These are phyloP conservation scores for Mya arenaria DNA, from an alignment of 1,140 invertebrate genomes.

Conservation along the genomic window DNA sequence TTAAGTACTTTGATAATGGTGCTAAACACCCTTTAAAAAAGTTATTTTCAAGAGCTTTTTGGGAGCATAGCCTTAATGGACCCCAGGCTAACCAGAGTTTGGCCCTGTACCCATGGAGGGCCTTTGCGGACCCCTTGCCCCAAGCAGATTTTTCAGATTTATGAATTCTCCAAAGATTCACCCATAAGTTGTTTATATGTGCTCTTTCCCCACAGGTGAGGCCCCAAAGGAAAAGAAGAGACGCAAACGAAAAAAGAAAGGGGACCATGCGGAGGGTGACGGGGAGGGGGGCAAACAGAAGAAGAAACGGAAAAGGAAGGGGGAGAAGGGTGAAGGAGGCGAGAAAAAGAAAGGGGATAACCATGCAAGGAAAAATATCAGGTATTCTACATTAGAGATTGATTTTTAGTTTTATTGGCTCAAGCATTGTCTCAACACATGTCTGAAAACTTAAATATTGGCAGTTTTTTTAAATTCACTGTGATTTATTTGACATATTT, in stretches of 20 bases:
- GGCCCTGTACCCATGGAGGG: too few relatives aligned
- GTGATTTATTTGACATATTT: neutral
- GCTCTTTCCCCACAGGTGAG: neutral
- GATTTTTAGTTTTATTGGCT: too few relatives aligned
- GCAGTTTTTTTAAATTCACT: neutral
- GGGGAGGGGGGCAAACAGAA: conserved; percentile 36
- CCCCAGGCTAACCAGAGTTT: too few relatives aligned
- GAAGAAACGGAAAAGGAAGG: conserved; percentile 82
- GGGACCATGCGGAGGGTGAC: conserved; percentile 16
- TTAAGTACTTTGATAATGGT: too few relatives aligned
- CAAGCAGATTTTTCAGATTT: too few relatives aligned
- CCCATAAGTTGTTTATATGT: too few relatives aligned
- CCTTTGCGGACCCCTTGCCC: too few relatives aligned
- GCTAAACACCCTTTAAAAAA: too few relatives aligned
- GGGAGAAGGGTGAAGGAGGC: conserved; percentile 51
- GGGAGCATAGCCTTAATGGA: too few relatives aligned
- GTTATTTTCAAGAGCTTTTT: too few relatives aligned
- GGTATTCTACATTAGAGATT: too few relatives aligned
- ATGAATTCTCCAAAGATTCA: too few relatives aligned
- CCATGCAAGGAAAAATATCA: conserved; percentile 69
- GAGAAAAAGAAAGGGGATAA: conserved; percentile 61
- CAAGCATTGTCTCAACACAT: neutral
- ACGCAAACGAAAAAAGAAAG: conserved; percentile 85
- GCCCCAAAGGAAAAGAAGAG: conserved; percentile 18
- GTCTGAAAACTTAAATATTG: neutral